Evolutionary conservation across 2,113 vertebrate species (phyloP), one percentile per base, ranked within the genome.

Genomic region (Neodon shergylaensis): DNA sequence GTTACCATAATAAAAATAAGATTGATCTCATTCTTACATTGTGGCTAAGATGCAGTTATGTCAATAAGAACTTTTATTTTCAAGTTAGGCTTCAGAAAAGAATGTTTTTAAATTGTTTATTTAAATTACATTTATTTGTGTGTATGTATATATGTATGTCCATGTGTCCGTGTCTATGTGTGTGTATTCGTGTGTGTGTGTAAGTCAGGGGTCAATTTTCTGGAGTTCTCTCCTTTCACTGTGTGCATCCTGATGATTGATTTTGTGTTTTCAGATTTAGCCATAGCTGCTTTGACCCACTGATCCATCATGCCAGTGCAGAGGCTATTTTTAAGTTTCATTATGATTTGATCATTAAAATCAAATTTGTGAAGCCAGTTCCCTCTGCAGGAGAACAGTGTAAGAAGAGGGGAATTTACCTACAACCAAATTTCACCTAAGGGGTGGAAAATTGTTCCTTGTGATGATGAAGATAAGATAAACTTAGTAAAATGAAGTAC

Each of bases 1-100:
- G 72, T 52, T 39, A 72, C 63, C 1, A 0, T 42, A 58, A 88
- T 92, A 92, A 94, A 91, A 92, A 65, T 91, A 91, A 76, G 54
- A 79, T 65, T 39, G 63, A n/a, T 42, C 36, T 61, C 1, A 1
- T 54, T 39, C 7, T 91, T 78, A 52, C 1, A 0, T 5, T 78
- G 54, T 42, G 49, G 77, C 52, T 86, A 17, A 88, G 73, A n/a
- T 14, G 54, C 16, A 61, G 19, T 39, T 74, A 12, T 16, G 26
- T 65, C 90, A 91, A 11, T 70, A 92, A 84, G 72, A 88, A 36
- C 63, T 12, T 12, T 58, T 33, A 65, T 17, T 42, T 89, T 83
- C 33, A 0, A 3, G 31, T 1, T 5, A 74, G 39, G 12, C 33
- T 63, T 92, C n/a, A 0, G 39, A 68, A 49, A 92, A 33, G 3